Conservation (phyloP, 2,113 vertebrate genomes). For the mouse (Mus musculus) region GRCm39 chr6:57508501-57509000, state of each 20-base stretch:
- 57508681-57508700: background rate
- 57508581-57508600: background rate
- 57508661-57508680: background rate
- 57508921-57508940: no score
- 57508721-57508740: background rate
- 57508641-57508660: background rate
- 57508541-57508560: background rate
- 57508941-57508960: background rate
- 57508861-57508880: background rate
- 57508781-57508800: background rate
- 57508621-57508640: background rate
- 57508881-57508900: no score
- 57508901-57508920: no score
- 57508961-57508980: background rate
- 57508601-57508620: background rate
- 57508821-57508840: background rate
- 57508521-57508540: background rate
- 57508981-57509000: background rate
- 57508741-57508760: background rate
- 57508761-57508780: background rate
- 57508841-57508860: background rate
- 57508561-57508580: background rate
- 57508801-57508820: background rate
- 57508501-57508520: constrained; percentile 17
- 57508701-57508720: background rate